Base-by-base conservation (phyloP, 2,888 invertebrate species). In the Drosophila melanocephala region DNA sequence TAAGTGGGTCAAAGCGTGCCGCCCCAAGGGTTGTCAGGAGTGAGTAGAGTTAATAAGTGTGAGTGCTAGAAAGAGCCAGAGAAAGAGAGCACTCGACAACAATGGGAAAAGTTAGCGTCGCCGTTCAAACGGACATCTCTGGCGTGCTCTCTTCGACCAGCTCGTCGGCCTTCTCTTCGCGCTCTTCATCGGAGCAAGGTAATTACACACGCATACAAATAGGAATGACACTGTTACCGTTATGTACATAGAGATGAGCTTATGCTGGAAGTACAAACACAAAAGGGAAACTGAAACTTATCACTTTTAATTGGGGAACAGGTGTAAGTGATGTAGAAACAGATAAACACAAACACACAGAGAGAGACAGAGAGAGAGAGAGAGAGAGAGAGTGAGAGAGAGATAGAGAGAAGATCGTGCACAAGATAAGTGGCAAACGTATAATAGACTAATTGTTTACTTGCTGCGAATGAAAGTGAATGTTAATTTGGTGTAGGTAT, bases 81-180 rank as follows among this genome's bases (percentile, higher is more conserved):
- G n/a, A 35, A 33, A 4, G 22, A 57, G 59, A 62, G 53, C 53
- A 53, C 30, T 28, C 22, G 51, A 51, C 44, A 59, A n/a, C 69
- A 33, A 90, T 86, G 84, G 83, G 84, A 76, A 93, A 92, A 88
- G 72, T 89, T 64, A 86, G 90, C 84, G 92, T 93, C 71, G 94
- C 92, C 70, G 92, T 93, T 22, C 93, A 94, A 86, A 94, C 93
- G 68, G 93, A 93, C 80, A 83, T 93, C 69, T 90, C 84, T 42
- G 93, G 92, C 75, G 90, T 92, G 87, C 87, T 92, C 50, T 91
- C 90, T 9, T 57, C 57, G 42, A 79, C 86, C 70, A 88, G 84
- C 75, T 86, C 91, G 35, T 90, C 92, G 67, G 71, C 84, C 64
- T 83, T 82, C 56, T 81, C 86, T 60, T 92, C 92, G 56, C 91